phyloP scores from a whole-genome alignment of 1,140 invertebrate genomes.

The Orchestia grillus region DNA sequence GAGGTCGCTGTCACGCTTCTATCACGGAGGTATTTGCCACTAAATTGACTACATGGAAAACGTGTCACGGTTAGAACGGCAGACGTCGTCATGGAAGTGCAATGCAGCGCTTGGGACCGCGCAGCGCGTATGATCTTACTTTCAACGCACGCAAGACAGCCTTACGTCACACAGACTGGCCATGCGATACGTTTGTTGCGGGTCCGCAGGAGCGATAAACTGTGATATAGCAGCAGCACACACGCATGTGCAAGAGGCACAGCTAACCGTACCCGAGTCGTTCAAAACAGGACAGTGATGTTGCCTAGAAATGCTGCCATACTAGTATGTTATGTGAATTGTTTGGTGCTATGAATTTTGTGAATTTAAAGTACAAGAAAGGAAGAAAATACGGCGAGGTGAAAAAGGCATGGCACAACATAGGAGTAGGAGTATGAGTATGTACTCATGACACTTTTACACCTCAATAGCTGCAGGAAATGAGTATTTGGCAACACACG shows the following conservation, averaged over 20 bases:
- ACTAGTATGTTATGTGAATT: neutral
- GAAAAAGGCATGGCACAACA: no score
- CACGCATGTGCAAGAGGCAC: neutral
- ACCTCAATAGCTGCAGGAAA: no score
- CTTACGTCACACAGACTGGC: neutral
- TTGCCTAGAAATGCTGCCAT: neutral
- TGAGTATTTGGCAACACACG: no score
- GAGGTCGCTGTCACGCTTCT: neutral
- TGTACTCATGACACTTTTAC: no score
- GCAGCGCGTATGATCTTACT: neutral
- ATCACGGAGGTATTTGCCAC: neutral
- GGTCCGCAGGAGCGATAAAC: neutral
- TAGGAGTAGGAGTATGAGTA: no score
- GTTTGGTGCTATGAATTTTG: no score
- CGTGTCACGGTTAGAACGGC: neutral
- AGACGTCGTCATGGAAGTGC: neutral
- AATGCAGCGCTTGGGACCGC: neutral
- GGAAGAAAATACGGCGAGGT: no score
- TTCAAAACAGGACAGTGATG: neutral
- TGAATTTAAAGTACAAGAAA: no score
- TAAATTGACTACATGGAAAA: neutral
- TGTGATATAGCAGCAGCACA: neutral
- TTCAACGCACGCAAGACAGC: neutral
- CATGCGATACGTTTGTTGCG: neutral
- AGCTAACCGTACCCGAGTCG: neutral